These are phyloP conservation scores for Campoplex capitator DNA, from an alignment of 2,888 invertebrate species.

Conservation along the genomic window DNA sequence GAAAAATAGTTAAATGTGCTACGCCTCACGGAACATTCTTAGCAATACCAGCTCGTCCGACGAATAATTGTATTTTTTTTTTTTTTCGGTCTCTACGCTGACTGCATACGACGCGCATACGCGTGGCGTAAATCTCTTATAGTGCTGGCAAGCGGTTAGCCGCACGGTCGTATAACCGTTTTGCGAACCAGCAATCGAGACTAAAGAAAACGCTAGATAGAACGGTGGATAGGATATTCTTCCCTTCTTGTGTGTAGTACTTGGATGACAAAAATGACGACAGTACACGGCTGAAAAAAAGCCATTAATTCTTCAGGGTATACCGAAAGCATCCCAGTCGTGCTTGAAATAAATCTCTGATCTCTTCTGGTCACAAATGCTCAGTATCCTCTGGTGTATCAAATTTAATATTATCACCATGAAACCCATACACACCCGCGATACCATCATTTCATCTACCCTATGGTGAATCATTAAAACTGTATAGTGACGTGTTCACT, in stretches of 20 bases:
- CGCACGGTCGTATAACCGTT: slow-evolving; percentile 68
- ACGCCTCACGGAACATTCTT: slow-evolving; percentile 43
- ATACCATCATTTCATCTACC: background rate
- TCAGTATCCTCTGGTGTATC: background rate
- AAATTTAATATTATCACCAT: background rate
- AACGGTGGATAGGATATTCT: slow-evolving; percentile 40
- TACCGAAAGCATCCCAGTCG: slow-evolving; percentile 24
- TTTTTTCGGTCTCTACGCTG: slow-evolving; percentile 28
- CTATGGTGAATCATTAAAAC: slow-evolving; percentile 4
- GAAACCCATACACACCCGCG: background rate
- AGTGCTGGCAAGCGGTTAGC: slow-evolving; percentile 58
- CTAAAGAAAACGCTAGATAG: slow-evolving; percentile 37
- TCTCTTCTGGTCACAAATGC: slow-evolving; percentile 19
- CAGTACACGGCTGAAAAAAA: slow-evolving; percentile 24
- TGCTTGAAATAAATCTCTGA: slow-evolving; percentile 55
- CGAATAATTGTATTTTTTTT: slow-evolving; percentile 12
- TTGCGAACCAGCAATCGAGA: slow-evolving; percentile 66
- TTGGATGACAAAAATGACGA: slow-evolving; percentile 49
- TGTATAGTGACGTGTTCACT: background rate
- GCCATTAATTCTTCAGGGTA: slow-evolving; percentile 42
- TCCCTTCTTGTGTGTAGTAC: slow-evolving; percentile 34
- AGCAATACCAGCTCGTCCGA: slow-evolving; percentile 44
- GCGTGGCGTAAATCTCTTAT: slow-evolving; percentile 69
- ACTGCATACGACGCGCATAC: slow-evolving; percentile 62
- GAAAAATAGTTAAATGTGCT: slow-evolving; percentile 37